These are phyloP conservation scores for Ailuropoda melanoleuca DNA, from an alignment of 2,113 vertebrate species.

Conservation along the genomic window DNA sequence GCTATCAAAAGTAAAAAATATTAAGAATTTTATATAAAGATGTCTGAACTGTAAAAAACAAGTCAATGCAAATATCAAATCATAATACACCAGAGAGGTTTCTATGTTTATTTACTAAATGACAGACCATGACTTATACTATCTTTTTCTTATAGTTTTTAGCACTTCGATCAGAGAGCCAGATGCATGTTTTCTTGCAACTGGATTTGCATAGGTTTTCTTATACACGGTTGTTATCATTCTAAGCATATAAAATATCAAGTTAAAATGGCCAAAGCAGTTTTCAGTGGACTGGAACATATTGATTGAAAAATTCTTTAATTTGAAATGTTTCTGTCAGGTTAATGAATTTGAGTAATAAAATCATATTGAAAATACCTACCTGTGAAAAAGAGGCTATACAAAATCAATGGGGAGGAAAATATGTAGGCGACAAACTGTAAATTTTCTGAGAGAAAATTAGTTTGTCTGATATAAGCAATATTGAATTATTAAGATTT, in stretches of 20 bases:
- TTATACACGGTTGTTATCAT: constrained; percentile 47
- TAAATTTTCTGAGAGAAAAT: constrained; percentile 67
- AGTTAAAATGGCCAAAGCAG: constrained; percentile 30
- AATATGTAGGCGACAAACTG: constrained; percentile 28
- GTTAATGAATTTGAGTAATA: constrained; percentile 75
- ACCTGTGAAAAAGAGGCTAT: background rate
- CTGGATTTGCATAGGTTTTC: background rate
- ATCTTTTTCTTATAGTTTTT: background rate
- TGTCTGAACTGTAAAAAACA: constrained; percentile 10
- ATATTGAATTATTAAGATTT: background rate
- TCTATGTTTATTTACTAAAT: background rate
- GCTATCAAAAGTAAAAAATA: constrained; percentile 21
- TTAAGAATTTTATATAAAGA: background rate
- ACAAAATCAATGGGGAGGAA: constrained; percentile 65
- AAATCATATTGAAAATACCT: constrained; percentile 68
- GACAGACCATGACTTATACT: background rate
- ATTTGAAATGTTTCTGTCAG: constrained; percentile 68
- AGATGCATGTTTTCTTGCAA: background rate
- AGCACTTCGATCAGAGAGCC: background rate
- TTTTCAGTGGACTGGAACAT: constrained; percentile 69
- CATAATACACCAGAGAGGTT: background rate
- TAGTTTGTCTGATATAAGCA: constrained; percentile 21
- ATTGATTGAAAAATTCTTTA: constrained; percentile 60
- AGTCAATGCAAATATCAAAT: constrained; percentile 3
- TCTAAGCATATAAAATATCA: constrained; percentile 50